phyloP scores from a whole-genome alignment of 2,113 vertebrate species.

The Pomatostomus ruficeps region DNA sequence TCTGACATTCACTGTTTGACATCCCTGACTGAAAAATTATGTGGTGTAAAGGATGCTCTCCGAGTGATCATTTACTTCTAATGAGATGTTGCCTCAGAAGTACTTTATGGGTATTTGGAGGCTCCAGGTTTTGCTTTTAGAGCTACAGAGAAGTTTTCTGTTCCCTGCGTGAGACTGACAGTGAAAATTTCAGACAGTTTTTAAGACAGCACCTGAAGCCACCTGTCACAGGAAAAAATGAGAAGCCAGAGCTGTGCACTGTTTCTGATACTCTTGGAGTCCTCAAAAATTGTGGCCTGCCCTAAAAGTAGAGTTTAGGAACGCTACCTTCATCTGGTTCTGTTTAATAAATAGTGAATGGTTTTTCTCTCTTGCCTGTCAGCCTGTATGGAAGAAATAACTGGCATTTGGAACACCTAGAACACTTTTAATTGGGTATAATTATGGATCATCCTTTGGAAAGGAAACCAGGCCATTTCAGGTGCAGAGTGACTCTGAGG shows the following conservation, averaged over 20 bases:
- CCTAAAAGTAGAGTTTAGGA: background rate
- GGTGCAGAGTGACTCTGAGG: background rate
- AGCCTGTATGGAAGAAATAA: background rate
- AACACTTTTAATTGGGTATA: background rate
- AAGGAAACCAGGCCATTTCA: background rate
- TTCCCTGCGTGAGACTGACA: background rate
- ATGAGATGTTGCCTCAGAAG: constrained; percentile 39
- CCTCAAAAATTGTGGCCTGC: background rate
- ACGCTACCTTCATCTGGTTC: background rate
- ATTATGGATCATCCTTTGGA: background rate
- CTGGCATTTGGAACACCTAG: background rate
- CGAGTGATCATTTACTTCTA: constrained; percentile 57
- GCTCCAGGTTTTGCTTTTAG: background rate
- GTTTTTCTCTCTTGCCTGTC: background rate
- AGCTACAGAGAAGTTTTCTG: background rate
- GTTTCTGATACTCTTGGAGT: background rate
- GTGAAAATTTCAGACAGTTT: background rate
- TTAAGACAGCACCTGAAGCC: background rate
- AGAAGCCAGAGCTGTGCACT: background rate
- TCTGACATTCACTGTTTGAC: constrained; percentile 51
- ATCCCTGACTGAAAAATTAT: constrained; percentile 60
- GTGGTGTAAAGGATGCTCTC: constrained; percentile 38
- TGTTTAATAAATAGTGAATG: background rate
- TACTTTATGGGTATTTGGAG: background rate
- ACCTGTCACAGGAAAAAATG: background rate